These are phyloP conservation scores for Mormyrus iriodes DNA, from an alignment of 2,113 vertebrate species.

Conservation along the genomic window DNA sequence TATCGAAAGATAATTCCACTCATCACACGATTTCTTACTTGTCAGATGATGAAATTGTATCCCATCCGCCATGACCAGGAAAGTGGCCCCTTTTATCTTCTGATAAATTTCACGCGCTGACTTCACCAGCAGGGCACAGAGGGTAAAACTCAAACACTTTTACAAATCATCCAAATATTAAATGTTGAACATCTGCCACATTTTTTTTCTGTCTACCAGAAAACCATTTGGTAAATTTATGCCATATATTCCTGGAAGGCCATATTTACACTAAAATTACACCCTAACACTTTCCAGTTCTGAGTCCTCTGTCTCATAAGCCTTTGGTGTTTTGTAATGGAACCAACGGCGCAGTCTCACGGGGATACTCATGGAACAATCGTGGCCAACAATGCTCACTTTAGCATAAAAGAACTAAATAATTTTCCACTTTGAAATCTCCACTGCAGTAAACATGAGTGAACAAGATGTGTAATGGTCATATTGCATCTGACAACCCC, in stretches of 20 bases:
- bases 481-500: background rate
- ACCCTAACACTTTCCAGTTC: background rate
- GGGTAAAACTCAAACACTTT: background rate
- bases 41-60: conserved; percentile 8
- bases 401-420: background rate
- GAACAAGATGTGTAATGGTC: background rate
- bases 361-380: background rate
- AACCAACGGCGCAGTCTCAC: background rate
- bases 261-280: background rate
- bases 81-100: background rate
- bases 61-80: background rate
- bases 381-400: background rate
- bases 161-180: conserved; percentile 4
- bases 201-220: background rate
- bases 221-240: background rate
- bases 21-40: background rate
- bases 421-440: background rate
- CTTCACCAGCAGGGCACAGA: conserved; percentile 6
- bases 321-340: background rate
- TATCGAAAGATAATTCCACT: background rate
- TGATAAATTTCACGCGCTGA: conserved; percentile 4
- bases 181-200: conserved; percentile 1
- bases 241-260: background rate
- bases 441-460: background rate
- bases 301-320: background rate